Base-by-base conservation (phyloP, 23 tunicate species). In the Phallusia fumigata region DNA sequence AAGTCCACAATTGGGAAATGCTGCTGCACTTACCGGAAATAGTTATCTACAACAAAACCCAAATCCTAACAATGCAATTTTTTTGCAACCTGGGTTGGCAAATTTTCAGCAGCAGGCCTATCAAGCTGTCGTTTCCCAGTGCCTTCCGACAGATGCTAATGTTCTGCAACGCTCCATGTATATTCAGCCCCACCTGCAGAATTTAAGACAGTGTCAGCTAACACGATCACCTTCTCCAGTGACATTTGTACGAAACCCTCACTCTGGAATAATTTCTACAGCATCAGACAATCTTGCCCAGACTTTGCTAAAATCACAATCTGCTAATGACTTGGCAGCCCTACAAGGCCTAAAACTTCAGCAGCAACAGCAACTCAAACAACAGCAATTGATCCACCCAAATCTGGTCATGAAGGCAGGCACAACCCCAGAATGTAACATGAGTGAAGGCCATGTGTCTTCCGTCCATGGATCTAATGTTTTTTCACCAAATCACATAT, bases 71-170 rank as follows among this genome's bases (percentile, higher is more conserved):
- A 58, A 24, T 16, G 13, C 69, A 58, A 58, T 58, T 58, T 58
- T 58, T 58, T 58, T 58, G 69, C 69, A 58, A 58, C 69, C 69
- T 21, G 69, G 69, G 1, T 58, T 58, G 28, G 28, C 69, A 58
- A 58, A 58, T 13, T 58, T 58, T 58, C 69, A 58, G 28, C 69
- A 22, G 13, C 69, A 58, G 26, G 28, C 69, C 69, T 58, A 58
- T 24, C 69, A 58, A 58, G 13, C 69, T 21, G 69, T 58, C 1
- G 69, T 58, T 58, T 58, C 69, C 26, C 69, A 58, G 69, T 58
- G 69, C 13, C 28, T 58, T 2, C 69, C 69, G 28, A 16, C 69
- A 58, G 69, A 58, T 58, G 16, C 69, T 58, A 16, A 16, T 1
- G 69, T 58, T 1, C 16, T 58, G 28, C 69, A 58, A 58, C 26